phyloP scores from a whole-genome alignment of 2,113 vertebrate species.

The Reinhardtius hippoglossoides region DNA sequence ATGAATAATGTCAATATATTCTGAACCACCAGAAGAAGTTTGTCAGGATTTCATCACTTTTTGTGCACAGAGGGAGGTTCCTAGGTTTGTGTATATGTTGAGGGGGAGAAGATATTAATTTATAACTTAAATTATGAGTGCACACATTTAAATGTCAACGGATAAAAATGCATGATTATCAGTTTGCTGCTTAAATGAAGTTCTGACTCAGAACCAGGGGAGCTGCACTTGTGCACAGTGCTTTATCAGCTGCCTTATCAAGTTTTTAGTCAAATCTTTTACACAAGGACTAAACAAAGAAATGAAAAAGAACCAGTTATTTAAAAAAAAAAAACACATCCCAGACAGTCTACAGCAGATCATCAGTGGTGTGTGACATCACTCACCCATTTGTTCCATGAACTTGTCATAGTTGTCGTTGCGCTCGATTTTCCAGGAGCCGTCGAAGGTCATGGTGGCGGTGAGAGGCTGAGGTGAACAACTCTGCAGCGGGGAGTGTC shows the following conservation, averaged over 20 bases:
- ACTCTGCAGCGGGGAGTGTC: slow-evolving; percentile 52
- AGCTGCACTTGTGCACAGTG: too few species aligned
- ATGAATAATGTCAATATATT: slow-evolving; percentile 5
- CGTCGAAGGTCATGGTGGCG: slow-evolving; percentile 88
- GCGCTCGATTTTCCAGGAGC: slow-evolving; percentile 89
- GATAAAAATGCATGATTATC: too few species aligned
- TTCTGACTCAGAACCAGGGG: too few species aligned
- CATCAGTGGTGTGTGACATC: not conserved
- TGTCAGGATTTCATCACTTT: not conserved
- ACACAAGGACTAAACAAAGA: too few species aligned
- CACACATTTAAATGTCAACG: too few species aligned
- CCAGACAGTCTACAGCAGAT: too few species aligned
- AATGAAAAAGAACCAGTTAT: too few species aligned
- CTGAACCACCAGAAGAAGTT: slow-evolving; percentile 30
- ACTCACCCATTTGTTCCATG: slow-evolving; percentile 95
- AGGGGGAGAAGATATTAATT: not conserved
- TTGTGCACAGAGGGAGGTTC: not conserved
- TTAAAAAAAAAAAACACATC: not conserved
- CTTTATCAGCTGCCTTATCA: too few species aligned
- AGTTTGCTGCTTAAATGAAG: not conserved
- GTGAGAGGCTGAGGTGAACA: slow-evolving; percentile 5
- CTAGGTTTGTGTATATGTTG: slow-evolving; percentile 4
- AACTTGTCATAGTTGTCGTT: slow-evolving; percentile 96
- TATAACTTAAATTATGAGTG: too few species aligned
- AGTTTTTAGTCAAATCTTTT: too few species aligned